phyloP scores from a whole-genome alignment of 1,140 invertebrate genomes.

The Ceratoteleas bidentatus region DNA sequence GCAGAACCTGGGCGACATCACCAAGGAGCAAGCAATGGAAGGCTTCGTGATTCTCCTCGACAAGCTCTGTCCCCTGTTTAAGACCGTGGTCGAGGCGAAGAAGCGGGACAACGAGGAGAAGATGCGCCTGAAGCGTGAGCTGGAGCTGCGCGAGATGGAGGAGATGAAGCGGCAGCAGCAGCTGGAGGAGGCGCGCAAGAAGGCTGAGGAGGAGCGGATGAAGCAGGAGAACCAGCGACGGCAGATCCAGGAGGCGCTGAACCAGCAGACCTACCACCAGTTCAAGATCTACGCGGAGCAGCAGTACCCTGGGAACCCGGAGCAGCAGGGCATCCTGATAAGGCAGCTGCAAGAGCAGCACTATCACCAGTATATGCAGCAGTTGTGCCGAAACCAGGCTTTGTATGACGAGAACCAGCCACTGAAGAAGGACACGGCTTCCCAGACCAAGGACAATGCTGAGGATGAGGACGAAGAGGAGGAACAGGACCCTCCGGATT shows the following conservation, averaged over 20 bases:
- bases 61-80: constrained; percentile 93
- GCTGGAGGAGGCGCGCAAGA: constrained; percentile 84
- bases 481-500: constrained; percentile 70
- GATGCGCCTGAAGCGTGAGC: constrained; percentile 82
- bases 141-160: constrained; percentile 80
- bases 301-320: constrained; percentile 95
- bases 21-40: too few species aligned
- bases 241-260: constrained; percentile 97
- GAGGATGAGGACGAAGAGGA: constrained; percentile 66
- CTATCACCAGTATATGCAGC: constrained; percentile 99
- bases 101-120: constrained; percentile 92
- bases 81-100: constrained; percentile 95
- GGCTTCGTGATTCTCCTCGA: constrained; percentile 95
- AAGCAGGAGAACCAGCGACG: constrained; percentile 85
- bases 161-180: constrained; percentile 82
- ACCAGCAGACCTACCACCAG: constrained; percentile 97
- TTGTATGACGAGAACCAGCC: constrained; percentile 82
- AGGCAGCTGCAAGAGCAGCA: constrained; percentile 97
- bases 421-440: constrained; percentile 63
- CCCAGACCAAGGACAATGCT: constrained; percentile 55
- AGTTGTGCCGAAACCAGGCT: constrained; percentile 86
- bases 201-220: constrained; percentile 83
- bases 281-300: constrained; percentile 97
- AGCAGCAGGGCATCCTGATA: constrained; percentile 96
- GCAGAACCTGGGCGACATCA: too few species aligned